Conservation (phyloP, 1,140 invertebrate species). For the Augochlora pura region DNA sequence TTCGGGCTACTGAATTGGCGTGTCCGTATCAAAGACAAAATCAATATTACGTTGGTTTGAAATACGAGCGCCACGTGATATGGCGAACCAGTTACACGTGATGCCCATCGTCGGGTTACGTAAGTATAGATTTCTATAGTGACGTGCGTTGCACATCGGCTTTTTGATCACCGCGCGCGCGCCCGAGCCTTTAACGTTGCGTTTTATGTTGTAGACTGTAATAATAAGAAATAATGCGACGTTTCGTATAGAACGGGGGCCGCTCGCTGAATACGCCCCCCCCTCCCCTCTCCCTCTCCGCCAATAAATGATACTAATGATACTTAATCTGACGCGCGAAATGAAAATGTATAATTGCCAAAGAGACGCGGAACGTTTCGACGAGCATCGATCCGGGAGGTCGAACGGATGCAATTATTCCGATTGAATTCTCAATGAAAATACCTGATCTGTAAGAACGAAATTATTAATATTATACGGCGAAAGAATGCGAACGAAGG, state of each 20-base stretch:
- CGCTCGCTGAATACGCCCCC: background rate
- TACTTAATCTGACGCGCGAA: background rate
- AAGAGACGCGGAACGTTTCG: background rate
- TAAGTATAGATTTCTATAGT: slow-evolving; percentile 60
- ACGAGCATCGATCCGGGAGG: background rate
- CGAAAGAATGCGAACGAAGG: background rate
- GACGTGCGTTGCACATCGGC: slow-evolving; percentile 45
- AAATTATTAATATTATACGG: background rate
- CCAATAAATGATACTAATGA: background rate
- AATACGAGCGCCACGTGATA: slow-evolving; percentile 65
- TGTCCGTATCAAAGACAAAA: slow-evolving; percentile 60
- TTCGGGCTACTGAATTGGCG: slow-evolving; percentile 29
- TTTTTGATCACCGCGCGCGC: slow-evolving; percentile 47
- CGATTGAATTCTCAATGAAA: background rate
- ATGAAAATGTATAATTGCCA: background rate
- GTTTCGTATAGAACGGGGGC: background rate
- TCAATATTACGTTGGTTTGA: slow-evolving; percentile 64
- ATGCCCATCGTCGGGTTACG: slow-evolving; percentile 58
- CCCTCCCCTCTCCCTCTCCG: too few relatives aligned
- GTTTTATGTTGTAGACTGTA: slow-evolving; percentile 8
- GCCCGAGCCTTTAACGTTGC: slow-evolving; percentile 6
- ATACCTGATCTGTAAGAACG: background rate
- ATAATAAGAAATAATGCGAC: too few relatives aligned
- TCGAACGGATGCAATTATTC: slow-evolving; percentile 15
- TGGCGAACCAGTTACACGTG: slow-evolving; percentile 61